Percentiles rank a stretch among this genome's conserved stretches.
These are phyloP conservation scores for Corapipo altera DNA, from an alignment of 2,113 vertebrate genomes.

Conservation along the genomic window DNA sequence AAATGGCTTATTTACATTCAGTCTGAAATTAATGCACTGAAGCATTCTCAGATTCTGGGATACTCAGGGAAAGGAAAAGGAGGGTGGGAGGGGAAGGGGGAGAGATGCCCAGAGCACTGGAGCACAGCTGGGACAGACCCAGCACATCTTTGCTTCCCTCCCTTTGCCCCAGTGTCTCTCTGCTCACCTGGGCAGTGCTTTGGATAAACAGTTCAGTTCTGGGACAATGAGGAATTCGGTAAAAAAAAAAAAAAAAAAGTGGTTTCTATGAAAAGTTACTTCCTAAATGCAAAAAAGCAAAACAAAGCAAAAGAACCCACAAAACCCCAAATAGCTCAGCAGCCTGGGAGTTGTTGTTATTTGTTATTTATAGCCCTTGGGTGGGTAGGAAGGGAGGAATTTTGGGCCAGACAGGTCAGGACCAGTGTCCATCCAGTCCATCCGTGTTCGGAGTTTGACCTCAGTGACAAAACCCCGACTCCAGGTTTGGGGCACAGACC, in stretches of 20 bases:
- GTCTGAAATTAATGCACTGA: background rate
- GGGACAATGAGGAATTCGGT: background rate
- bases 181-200: background rate
- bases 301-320: slow-evolving; percentile 36
- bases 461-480: rapidly evolving
- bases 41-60: background rate
- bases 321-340: slow-evolving; percentile 23
- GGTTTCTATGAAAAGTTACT: slow-evolving; percentile 32
- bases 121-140: background rate
- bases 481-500: background rate
- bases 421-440: background rate
- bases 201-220: background rate
- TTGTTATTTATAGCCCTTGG: slow-evolving; percentile 51
- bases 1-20: background rate
- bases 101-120: background rate
- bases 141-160: background rate
- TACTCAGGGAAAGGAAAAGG: background rate
- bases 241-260: background rate
- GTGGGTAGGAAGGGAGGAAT: slow-evolving; percentile 48
- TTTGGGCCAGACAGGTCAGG: background rate
- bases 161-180: background rate
- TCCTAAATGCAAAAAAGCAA: slow-evolving; percentile 20
- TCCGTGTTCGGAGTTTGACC: rapidly evolving
- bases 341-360: slow-evolving; percentile 36
- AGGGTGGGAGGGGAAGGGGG: background rate